Evolutionary conservation across 2,888 invertebrate species (phyloP), one percentile per base, ranked within the genome.

Genomic region (Patella ulyssiponensis): DNA sequence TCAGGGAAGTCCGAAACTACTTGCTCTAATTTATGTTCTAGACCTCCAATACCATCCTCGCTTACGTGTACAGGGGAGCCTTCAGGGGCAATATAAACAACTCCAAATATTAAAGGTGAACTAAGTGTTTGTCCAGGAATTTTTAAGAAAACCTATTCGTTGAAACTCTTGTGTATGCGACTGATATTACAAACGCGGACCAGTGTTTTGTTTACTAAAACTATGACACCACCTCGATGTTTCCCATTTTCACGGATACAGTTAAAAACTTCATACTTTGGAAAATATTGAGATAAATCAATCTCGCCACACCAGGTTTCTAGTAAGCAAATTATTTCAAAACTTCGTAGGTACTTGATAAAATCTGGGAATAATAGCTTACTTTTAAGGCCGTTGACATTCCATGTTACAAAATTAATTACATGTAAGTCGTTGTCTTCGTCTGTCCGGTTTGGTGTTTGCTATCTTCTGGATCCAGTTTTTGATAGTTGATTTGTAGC

Each of bases 121-220:
- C n/a, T n/a, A n/a, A n/a, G n/a, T n/a, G n/a, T n/a, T n/a, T n/a
- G n/a, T n/a, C n/a, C n/a, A n/a, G n/a, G n/a, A n/a, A n/a, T n/a
- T n/a, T n/a, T n/a, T n/a, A n/a, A n/a, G n/a, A n/a, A n/a, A n/a
- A n/a, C n/a, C n/a, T n/a, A n/a, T n/a, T n/a, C n/a, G 20, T n/a
- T 64, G 20, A 64, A 20, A 64, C n/a, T 64, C 20, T 64, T 7
- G n/a, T 20, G 58, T 64, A n/a, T 64, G 9, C 1, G 58, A 20
- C 58, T 11, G 58, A n/a, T 64, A 64, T 64, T 11, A n/a, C 58
- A 64, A 64, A 64, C n/a, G n/a, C n/a, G 58, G n/a, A n/a, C 58
- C 58, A 64, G 9, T 27, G 27, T 27, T 27, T 27, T 27, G 27
- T 27, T n/a, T n/a, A n/a, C n/a, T n/a, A n/a, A 20, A 64, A 64